Evolutionary conservation across 2,888 invertebrate species (phyloP), one percentile per base, ranked within the genome.

Genomic region (Ligdia adustata): DNA sequence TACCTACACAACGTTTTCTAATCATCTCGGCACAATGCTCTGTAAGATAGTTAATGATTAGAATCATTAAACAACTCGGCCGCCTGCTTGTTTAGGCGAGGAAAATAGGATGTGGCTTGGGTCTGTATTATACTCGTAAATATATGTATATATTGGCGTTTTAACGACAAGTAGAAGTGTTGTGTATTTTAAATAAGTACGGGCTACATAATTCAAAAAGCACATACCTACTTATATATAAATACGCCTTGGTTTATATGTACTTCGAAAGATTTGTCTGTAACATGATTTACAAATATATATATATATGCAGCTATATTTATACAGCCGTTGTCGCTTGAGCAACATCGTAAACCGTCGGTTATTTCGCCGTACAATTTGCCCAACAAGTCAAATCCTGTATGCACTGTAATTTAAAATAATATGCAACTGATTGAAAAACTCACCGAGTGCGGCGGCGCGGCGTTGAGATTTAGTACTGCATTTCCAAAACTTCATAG

Each of bases 401-500:
- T 14, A 16, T 22, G 35, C 12, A 34, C 18, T 38, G 4, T n/a
- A 6, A 11, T 26, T 20, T 14, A 12, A n/a, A n/a, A n/a, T n/a
- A n/a, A n/a, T n/a, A n/a, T n/a, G n/a, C n/a, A n/a, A n/a, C n/a
- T n/a, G n/a, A n/a, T n/a, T 14, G n/a, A 29, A 41, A 34, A 43
- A 72, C 83, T 81, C 45, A 86, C 84, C 83, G 14, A 71, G 39
- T 45, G 70, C 72, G 26, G 76, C 77, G 14, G 64, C 65, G 32
- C 75, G 79, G 37, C 78, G 71, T 48, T 79, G 75, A 37, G 72
- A 72, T 64, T 80, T 87, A 37, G 73, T 68, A 52, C 69, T 74
- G 62, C 89, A 90, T 75, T 82, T 87, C 89, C 87, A 90, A 77
- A 90, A 87, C 71, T 87, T 89, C 90, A 90, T 90, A 44, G 57